Conservation (phyloP, 2,888 invertebrate species). For the Nysson spinosus region DNA sequence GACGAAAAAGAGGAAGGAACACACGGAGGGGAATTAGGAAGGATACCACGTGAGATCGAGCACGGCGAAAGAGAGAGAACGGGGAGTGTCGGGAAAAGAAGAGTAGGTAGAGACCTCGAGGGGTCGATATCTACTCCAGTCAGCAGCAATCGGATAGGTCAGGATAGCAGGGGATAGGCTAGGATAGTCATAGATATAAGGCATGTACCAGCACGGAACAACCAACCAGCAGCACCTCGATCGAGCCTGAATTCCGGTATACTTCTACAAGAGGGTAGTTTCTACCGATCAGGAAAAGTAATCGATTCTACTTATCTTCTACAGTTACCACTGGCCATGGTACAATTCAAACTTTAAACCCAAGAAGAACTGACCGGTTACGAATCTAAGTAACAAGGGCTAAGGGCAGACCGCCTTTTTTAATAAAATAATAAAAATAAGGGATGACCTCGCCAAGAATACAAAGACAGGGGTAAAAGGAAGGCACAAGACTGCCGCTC, state of each 20-base stretch:
- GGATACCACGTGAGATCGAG: conserved; percentile 10
- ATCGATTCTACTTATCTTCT: neutral
- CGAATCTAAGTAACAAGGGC: too few relatives aligned
- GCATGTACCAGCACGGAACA: conserved; percentile 14
- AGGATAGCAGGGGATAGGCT: conserved; percentile 52
- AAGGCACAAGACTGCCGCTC: conserved; percentile 65
- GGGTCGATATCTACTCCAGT: conserved; percentile 66
- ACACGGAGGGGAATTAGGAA: conserved; percentile 18
- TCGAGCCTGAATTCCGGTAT: conserved; percentile 29
- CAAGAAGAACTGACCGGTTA: too few relatives aligned
- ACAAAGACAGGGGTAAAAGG: conserved; percentile 10
- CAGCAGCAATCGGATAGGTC: conserved; percentile 63
- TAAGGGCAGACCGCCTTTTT: neutral
- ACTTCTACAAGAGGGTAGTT: conserved; percentile 25
- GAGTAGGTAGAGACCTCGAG: conserved; percentile 38
- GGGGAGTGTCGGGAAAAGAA: conserved; percentile 30
- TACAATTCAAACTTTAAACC: too few relatives aligned
- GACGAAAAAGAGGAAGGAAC: neutral
- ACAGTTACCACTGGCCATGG: neutral
- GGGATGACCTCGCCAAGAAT: conserved; percentile 16
- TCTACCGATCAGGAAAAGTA: conserved; percentile 20
- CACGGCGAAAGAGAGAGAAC: neutral
- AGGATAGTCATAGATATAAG: conserved; percentile 32
- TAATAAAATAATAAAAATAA: conserved; percentile 11
- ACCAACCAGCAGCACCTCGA: conserved; percentile 34